These are phyloP conservation scores for Pseudoips prasinana DNA, from an alignment of 2,888 invertebrate genomes.

Conservation along the genomic window DNA sequence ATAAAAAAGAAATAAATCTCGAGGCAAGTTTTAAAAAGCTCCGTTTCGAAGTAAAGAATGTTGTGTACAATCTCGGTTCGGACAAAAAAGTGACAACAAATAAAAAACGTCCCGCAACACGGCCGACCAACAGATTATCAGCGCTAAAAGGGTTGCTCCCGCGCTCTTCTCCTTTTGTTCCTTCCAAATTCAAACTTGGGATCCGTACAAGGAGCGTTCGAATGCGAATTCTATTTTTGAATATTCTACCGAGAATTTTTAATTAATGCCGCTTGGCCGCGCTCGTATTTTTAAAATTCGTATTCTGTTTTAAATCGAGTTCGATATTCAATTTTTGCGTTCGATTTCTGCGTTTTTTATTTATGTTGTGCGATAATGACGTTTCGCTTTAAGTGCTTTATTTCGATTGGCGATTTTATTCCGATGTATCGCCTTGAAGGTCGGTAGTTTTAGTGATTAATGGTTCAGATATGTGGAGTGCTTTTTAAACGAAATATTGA, in stretches of 20 bases:
- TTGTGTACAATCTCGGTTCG: constrained; percentile 80
- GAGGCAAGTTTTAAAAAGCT: constrained; percentile 75
- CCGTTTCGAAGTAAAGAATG: constrained; percentile 81
- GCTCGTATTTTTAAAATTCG: constrained; percentile 80
- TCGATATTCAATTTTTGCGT: constrained; percentile 81
- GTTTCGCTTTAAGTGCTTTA: constrained; percentile 82
- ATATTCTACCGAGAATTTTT: constrained; percentile 83
- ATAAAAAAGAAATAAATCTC: constrained; percentile 76
- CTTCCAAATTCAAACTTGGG: constrained; percentile 80
- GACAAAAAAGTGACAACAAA: constrained; percentile 82
- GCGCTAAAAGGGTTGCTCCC: constrained; percentile 83
- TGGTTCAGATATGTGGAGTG: constrained; percentile 78
- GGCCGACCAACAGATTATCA: constrained; percentile 81
- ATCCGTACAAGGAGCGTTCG: constrained; percentile 80
- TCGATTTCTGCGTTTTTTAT: constrained; percentile 78
- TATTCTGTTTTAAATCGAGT: constrained; percentile 80
- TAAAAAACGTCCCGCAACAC: constrained; percentile 74
- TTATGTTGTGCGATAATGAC: constrained; percentile 82
- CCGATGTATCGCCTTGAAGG: constrained; percentile 79
- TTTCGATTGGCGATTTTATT: constrained; percentile 82
- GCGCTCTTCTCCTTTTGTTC: constrained; percentile 79
- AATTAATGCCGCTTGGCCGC: constrained; percentile 79
- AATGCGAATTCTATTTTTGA: constrained; percentile 82
- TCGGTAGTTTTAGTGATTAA: constrained; percentile 81
- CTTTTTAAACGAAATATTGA: constrained; percentile 81